These are phyloP conservation scores for Brachycybe producta DNA, from an alignment of 2,888 invertebrate species.

Conservation along the genomic window DNA sequence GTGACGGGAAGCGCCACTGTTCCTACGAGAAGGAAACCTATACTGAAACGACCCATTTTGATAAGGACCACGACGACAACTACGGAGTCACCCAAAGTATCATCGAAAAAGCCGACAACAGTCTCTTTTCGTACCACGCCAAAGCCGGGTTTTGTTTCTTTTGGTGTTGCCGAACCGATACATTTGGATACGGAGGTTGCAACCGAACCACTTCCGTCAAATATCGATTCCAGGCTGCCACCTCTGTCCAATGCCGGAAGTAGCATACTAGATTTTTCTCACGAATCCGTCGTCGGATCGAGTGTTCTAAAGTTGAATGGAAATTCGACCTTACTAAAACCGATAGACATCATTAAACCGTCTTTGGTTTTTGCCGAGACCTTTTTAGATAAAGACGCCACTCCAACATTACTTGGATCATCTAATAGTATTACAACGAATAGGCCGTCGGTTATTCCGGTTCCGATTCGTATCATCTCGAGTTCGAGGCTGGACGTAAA, in stretches of 20 bases:
- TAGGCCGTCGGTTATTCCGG: no score
- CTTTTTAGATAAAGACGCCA: no score
- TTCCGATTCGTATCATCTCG: background rate
- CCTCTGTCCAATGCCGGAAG: background rate
- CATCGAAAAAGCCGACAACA: no score
- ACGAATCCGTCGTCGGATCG: conserved; percentile 7
- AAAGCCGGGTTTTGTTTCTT: background rate
- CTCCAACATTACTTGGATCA: no score
- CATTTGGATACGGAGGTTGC: no score
- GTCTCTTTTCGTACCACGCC: background rate
- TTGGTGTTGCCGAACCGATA: conserved; percentile 13
- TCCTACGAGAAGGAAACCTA: background rate
- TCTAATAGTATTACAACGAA: no score
- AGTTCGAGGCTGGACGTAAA: no score
- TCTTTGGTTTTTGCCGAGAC: no score
- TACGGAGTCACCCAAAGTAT: background rate
- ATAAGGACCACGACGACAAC: background rate
- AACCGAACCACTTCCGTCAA: conserved; percentile 4
- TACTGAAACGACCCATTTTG: background rate
- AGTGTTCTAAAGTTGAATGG: conserved; percentile 7
- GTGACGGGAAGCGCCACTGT: no score
- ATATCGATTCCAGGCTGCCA: background rate
- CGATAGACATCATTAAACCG: background rate
- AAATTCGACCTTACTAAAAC: background rate
- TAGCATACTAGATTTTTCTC: background rate